Evolutionary conservation across 1,140 invertebrate species (phyloP).

Genomic region (Platorchestia sp.): DNA sequence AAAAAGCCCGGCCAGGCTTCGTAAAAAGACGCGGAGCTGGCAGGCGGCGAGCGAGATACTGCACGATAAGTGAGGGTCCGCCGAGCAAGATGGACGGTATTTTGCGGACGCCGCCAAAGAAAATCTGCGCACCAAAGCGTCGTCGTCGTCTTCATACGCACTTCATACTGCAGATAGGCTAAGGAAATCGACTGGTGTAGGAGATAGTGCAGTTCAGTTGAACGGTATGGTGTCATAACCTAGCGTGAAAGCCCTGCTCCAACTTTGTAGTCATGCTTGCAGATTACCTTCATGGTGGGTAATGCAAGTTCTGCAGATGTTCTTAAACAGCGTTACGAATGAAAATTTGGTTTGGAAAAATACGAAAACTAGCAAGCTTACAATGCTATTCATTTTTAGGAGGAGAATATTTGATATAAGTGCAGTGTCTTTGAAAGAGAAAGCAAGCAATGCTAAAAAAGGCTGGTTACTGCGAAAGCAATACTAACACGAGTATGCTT

Average conservation of each 20-base stretch:
- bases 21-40: slow-evolving; percentile 38
- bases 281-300: neutral
- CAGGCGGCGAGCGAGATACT: slow-evolving; percentile 46
- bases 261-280: neutral
- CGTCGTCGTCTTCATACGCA: neutral
- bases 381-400: neutral
- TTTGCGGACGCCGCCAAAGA: neutral
- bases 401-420: neutral
- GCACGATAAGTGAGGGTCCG: slow-evolving; percentile 38
- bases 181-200: neutral
- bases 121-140: slow-evolving; percentile 28
- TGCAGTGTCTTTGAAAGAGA: neutral
- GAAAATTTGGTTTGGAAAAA: neutral
- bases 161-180: neutral
- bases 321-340: neutral
- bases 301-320: neutral
- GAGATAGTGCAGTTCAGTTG: neutral
- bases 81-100: slow-evolving; percentile 32
- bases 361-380: neutral
- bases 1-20: neutral
- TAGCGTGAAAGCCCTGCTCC: neutral
- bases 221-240: neutral
- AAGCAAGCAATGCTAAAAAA: neutral
- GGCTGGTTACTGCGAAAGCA: neutral
- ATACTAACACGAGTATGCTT: neutral